Conservation (phyloP, 1,140 invertebrate species). For the Bombus huntii region DNA sequence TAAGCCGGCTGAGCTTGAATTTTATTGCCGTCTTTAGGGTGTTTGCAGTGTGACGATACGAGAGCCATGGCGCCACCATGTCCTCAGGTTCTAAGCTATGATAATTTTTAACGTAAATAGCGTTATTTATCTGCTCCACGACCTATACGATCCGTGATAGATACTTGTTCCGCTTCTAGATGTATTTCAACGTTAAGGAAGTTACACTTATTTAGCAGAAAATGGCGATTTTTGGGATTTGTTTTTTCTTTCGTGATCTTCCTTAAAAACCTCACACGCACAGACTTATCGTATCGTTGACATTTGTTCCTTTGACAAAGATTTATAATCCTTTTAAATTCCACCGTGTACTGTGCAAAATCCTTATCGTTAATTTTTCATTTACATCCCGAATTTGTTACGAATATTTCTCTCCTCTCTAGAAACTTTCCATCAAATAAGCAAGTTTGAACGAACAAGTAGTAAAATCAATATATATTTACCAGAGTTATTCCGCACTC, state of each 20-base stretch:
- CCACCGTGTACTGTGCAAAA: too few species aligned
- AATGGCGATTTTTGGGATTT: background rate
- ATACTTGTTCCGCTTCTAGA: background rate
- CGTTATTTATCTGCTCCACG: background rate
- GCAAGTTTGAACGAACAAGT: too few species aligned
- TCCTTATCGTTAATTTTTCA: too few species aligned
- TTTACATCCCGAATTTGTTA: too few species aligned
- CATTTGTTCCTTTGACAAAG: too few species aligned
- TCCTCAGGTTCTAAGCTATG: background rate
- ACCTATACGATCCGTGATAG: background rate
- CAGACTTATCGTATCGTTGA: too few species aligned
- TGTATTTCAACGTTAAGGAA: background rate
- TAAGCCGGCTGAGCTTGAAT: background rate
- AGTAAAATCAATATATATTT: too few species aligned
- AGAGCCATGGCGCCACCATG: background rate
- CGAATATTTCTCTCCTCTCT: too few species aligned
- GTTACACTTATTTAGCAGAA: background rate
- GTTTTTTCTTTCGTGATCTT: background rate
- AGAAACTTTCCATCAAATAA: too few species aligned
- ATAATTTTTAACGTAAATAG: slow-evolving; percentile 22
- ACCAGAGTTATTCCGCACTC: too few species aligned
- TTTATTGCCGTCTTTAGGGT: background rate
- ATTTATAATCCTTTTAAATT: too few species aligned
- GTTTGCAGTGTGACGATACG: slow-evolving; percentile 15
- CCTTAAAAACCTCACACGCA: too few species aligned